Base-by-base conservation (phyloP, 1,140 invertebrate genomes). In the Leptoteleia sp. region DNA sequence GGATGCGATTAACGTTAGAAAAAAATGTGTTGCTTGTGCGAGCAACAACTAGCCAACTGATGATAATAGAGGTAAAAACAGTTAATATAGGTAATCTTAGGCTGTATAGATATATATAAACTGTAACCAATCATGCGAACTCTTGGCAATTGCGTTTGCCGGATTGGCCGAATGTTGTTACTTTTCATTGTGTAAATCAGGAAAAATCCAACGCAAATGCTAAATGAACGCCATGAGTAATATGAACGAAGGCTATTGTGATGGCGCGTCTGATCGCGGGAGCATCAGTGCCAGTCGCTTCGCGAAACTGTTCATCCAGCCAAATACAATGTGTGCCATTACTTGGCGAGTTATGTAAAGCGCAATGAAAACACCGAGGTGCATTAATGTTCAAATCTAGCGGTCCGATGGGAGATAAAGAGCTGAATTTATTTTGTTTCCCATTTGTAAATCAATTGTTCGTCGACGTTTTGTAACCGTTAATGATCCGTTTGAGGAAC, bases 381-480 rank as follows among this genome's bases (percentile, higher is more conserved):
- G 33, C 48, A 54, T 25, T 11, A 15, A 19, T 35, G 47, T 1
- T 35, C 31, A 19, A 52, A 35, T 47, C 22, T n/a, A n/a, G n/a
- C n/a, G n/a, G n/a, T n/a, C 12, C 4, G 52, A 55, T 27, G 19
- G 7, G 0, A 29, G 37, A 55, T 40, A 55, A 55, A 55, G 15
- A 3, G 13, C 4, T 4, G 11, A n/a, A 45, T 45, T 45, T 61
- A 61, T 59, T 43, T 31, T 17, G n/a, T 61, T 61, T 47, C 42
- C 40, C 42, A 47, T 45, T 61, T 47, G 42, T 33, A 37, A 47
- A 61, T 47, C 40, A 47, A 47, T 61, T 47, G 55, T 61, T 25
- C 16, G 0, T 5, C 27, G 16, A 7, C 17, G 55, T 61, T 45
- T 43, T 45, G 38, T 29, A 55, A 55, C 16, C 16, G 29, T 40